Evolutionary conservation across 1,140 invertebrate species (phyloP), one percentile per base, ranked within the genome.

Genomic region (Procambarus virginalis): DNA sequence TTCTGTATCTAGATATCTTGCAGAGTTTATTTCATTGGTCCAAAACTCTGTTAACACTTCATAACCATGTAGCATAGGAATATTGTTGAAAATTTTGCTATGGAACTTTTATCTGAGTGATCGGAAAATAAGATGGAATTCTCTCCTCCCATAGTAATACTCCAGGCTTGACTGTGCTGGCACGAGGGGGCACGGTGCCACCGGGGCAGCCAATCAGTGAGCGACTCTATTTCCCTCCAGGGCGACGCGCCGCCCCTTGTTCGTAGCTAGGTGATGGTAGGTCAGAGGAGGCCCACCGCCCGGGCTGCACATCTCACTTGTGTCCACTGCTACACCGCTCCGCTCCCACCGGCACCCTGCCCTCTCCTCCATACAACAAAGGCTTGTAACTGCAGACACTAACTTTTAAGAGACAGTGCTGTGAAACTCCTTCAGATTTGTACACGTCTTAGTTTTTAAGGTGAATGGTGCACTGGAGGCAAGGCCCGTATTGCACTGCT

Each of bases 61-160:
- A 70, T 85, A 90, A 90, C 89, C 64, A 90, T 90, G 83, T 90
- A 90, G 84, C 76, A 79, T 90, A 90, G 84, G 76, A 83, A 80
- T 90, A 85, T 90, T 90, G 89, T 90, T 90, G 89, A 86, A 78
- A 90, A 90, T 90, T 90, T 90, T 90, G 84, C 89, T 73, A 90
- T 90, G 89, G 79, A 86, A 78, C 83, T 90, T 90, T 81, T 85
- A 85, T 84, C 87, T 89, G 87, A 90, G 83, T 90, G 89, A 86
- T 85, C 45, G 78, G 73, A 76, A 85, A 90, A 60, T 80, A 85
- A 73, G 51, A 85, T 80, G 84, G 73, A 79, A 70, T 85, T 73
- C 58, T 85, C 64, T 51, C 78, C 78, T 85, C 83, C 89, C 83
- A 90, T 86, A 80, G 84, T 90, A 90, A 85, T 90, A 90, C 89